phyloP scores from a whole-genome alignment of 2,113 vertebrate species.

The Pachyramphus minor region DNA sequence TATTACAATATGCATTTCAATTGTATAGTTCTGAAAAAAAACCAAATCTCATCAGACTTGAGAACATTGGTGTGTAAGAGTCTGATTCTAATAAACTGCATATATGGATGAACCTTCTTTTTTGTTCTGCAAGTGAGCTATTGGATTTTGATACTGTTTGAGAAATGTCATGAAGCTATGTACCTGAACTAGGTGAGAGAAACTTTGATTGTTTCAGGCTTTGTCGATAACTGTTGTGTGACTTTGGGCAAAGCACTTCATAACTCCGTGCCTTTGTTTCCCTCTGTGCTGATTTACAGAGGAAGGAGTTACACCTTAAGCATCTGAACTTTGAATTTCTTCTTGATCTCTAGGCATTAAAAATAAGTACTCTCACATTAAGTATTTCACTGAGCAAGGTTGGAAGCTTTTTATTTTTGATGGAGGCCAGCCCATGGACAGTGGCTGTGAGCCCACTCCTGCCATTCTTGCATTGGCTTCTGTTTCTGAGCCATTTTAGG shows the following conservation, averaged over 20 bases:
- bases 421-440: not conserved
- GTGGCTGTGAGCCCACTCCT: not conserved
- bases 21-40: not conserved
- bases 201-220: not conserved
- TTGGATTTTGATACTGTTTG: not conserved
- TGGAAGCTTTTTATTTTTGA: conserved; percentile 35
- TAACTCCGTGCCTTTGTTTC: not conserved
- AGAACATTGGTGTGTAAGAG: not conserved
- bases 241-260: not conserved
- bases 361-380: conserved; percentile 4
- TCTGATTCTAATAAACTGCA: not conserved
- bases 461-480: not conserved
- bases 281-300: not conserved
- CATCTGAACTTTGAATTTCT: not conserved
- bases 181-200: not conserved
- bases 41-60: not conserved
- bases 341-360: not conserved
- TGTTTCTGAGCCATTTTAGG: conserved; percentile 2
- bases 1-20: not conserved
- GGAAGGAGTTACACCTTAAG: not conserved
- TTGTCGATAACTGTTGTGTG: not conserved
- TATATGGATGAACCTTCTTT: not conserved
- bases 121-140: not conserved
- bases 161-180: not conserved
- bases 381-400: not conserved